Conservation (phyloP, 2,113 vertebrate species). For the Caranx ignobilis region DNA sequence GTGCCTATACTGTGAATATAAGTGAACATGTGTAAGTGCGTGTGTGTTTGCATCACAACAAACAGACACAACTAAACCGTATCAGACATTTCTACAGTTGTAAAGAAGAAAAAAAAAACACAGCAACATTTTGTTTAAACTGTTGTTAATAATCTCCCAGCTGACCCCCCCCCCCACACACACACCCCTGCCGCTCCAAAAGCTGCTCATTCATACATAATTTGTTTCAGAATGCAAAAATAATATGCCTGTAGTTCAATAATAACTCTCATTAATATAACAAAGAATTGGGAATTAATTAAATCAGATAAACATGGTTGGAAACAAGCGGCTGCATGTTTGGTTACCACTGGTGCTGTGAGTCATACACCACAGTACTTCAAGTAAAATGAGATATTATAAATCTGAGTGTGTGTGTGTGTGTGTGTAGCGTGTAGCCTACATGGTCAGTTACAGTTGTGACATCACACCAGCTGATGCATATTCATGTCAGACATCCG, state of each 20-base stretch:
- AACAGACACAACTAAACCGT: conserved; percentile 32
- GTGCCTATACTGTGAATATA: too few species aligned
- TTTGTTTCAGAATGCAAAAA: conserved; percentile 38
- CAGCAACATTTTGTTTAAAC: conserved; percentile 40
- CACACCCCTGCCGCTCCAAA: conserved; percentile 3
- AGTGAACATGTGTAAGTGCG: background rate
- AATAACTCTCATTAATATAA: conserved; percentile 18
- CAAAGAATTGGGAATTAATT: background rate
- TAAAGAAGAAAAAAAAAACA: conserved; percentile 28
- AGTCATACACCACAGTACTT: conserved; percentile 12
- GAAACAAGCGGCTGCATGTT: conserved; percentile 7
- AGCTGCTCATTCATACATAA: conserved; percentile 36
- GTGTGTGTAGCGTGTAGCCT: background rate
- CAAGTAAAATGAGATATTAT: background rate
- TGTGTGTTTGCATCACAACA: conserved; percentile 16
- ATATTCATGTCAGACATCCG: conserved; percentile 36
- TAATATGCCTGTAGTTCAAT: conserved; percentile 8
- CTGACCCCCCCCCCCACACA: background rate
- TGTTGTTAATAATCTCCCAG: conserved; percentile 39
- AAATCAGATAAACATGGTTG: conserved; percentile 12
- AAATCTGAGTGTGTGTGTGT: conserved; percentile 3
- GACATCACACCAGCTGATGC: too few species aligned
- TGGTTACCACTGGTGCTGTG: background rate
- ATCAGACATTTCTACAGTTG: conserved; percentile 12
- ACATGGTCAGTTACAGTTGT: background rate